Base-by-base conservation (phyloP, 64 coral and sea anemone genomes). In the Porites australiensis region DNA sequence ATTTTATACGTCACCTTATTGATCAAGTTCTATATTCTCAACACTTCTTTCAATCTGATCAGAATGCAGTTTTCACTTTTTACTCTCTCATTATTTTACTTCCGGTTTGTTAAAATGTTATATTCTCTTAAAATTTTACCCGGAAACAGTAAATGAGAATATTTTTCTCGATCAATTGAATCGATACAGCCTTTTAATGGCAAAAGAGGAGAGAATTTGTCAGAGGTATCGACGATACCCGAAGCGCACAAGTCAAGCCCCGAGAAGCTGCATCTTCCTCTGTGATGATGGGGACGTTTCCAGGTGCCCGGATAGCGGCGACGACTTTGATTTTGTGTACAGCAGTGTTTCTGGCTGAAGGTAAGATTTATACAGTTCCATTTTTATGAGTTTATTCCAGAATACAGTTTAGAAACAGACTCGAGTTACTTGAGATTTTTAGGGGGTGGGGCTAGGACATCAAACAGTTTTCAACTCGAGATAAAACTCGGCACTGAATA, bases 21-120 rank as follows among this genome's bases (percentile, higher is more conserved):
- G 79, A 82, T 82, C 79, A 64, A 82, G 65, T 64, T 48, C 27
- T 19, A 12, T 16, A n/a, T 82, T 82, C 79, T 82, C 79, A 44
- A 4, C 2, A 3, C 15, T 3, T 14, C 4, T 48, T 8, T 43
- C 37, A 64, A 82, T 16, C 44, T 5, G 53, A 58, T 20, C 51
- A 58, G 18, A 7, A 19, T 74, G 4, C 11, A 74, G 5, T 14
- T 13, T 48, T 61, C 54, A 37, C 2, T 6, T 12, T 27, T 74
- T 43, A 27, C 23, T 47, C n/a, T 61, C 64, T 59, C 47, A 45
- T 43, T 13, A 15, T 5, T 16, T 62, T 62, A 43, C 13, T 14
- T 13, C 12, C 15, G 2, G 11, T 6, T 47, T 19, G 58, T 63
- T 82, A 5, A 47, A 82, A 46, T 5, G 2, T 9, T 44, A 82